Percentiles rank a stretch among this genome's conserved stretches.
These are phyloP conservation scores for Platerodrilus igneus DNA, from an alignment of 2,888 invertebrate genomes.

Conservation along the genomic window DNA sequence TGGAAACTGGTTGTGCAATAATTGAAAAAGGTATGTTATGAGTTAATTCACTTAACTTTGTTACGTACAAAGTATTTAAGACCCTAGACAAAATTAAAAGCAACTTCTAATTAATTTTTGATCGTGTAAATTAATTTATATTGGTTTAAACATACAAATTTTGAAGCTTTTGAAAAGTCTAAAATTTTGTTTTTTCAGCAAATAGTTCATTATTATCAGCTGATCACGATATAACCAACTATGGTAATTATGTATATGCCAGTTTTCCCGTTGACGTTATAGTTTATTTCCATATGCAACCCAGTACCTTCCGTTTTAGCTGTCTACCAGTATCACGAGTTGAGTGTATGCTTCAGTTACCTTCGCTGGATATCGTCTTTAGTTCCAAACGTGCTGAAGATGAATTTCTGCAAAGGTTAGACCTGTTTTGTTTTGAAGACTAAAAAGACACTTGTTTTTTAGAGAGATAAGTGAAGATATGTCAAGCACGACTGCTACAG, in stretches of 20 bases:
- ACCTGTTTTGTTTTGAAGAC: neutral
- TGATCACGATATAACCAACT: constrained; percentile 57
- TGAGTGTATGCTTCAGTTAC: constrained; percentile 92
- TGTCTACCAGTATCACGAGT: constrained; percentile 93
- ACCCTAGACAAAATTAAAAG: too few species aligned
- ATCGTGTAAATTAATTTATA: too few species aligned
- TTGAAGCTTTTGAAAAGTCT: too few species aligned
- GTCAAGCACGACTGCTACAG: constrained; percentile 57
- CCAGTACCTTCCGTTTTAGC: constrained; percentile 92
- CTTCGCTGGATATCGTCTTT: constrained; percentile 95
- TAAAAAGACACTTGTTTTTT: constrained; percentile 13
- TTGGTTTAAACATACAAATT: too few species aligned
- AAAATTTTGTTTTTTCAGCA: too few species aligned
- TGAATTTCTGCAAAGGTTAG: constrained; percentile 50
- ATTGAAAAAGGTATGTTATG: too few species aligned
- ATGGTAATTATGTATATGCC: constrained; percentile 79
- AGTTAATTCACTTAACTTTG: too few species aligned
- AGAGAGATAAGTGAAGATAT: constrained; percentile 54
- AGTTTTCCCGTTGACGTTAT: constrained; percentile 98
- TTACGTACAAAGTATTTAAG: too few species aligned
- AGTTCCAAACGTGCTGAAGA: constrained; percentile 86
- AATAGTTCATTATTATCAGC: constrained; percentile 30
- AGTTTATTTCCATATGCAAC: constrained; percentile 97
- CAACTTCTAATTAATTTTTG: too few species aligned
- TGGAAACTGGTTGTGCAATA: too few species aligned